These are phyloP conservation scores for Lithophane ornitopus DNA, from an alignment of 2,888 invertebrate genomes.

Conservation along the genomic window DNA sequence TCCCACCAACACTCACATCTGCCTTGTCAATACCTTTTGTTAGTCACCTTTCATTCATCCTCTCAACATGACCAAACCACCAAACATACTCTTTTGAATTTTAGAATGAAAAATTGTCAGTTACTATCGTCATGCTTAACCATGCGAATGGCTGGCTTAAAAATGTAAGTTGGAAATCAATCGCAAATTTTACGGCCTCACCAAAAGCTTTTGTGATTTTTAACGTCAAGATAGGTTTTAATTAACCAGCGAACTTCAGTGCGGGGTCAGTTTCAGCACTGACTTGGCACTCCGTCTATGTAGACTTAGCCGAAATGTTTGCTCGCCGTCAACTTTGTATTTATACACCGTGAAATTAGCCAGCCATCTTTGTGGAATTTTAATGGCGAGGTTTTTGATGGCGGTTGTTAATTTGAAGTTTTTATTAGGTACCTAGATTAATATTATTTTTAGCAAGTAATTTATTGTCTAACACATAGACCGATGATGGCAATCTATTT, in stretches of 20 bases:
- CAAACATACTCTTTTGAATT: too few relatives aligned
- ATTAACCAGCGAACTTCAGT: conserved; percentile 68
- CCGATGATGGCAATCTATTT: neutral
- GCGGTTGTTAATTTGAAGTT: neutral
- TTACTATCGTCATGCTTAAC: neutral
- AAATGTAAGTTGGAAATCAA: conserved; percentile 3
- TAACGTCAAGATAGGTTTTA: conserved; percentile 71
- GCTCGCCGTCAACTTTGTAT: conserved; percentile 42
- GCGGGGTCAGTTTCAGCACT: conserved; percentile 51
- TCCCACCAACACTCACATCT: too few relatives aligned
- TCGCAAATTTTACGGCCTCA: conserved; percentile 38
- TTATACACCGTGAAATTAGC: conserved; percentile 44
- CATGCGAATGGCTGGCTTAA: neutral
- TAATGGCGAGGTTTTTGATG: neutral
- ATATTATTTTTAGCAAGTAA: neutral
- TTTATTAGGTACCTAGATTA: neutral
- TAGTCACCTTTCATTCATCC: too few relatives aligned
- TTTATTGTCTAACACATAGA: neutral
- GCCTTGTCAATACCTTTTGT: too few relatives aligned
- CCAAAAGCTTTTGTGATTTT: conserved; percentile 65
- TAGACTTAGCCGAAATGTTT: conserved; percentile 58
- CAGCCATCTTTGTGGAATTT: conserved; percentile 18
- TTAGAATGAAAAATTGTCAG: neutral
- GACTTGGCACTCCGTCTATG: conserved; percentile 48
- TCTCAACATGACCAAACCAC: too few relatives aligned